Conservation (phyloP, 2,888 invertebrate genomes). For the Melanostoma mellinum region DNA sequence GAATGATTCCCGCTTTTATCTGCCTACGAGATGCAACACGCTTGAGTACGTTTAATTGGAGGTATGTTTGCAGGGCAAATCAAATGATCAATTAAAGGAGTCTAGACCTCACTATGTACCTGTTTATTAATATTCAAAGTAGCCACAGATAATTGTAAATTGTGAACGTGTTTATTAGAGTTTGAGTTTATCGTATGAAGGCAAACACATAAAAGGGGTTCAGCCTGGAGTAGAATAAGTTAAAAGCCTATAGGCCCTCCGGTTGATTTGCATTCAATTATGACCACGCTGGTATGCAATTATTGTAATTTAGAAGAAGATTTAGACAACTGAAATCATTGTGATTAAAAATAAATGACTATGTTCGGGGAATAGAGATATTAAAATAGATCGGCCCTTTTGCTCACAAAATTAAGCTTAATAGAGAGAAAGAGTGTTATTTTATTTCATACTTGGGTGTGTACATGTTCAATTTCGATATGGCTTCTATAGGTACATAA, state of each 20-base stretch:
- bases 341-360: background rate
- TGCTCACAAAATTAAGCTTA: too few relatives aligned
- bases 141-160: slow-evolving; percentile 51
- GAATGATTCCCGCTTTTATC: slow-evolving; percentile 42
- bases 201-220: slow-evolving; percentile 4
- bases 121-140: slow-evolving; percentile 56
- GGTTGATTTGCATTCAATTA: slow-evolving; percentile 17
- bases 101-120: slow-evolving; percentile 58
- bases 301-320: slow-evolving; percentile 35
- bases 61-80: slow-evolving; percentile 31
- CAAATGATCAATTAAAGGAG: slow-evolving; percentile 61
- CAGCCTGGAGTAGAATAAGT: background rate
- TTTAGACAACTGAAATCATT: background rate
- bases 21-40: slow-evolving; percentile 1
- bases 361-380: background rate
- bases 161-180: slow-evolving; percentile 38
- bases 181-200: background rate
- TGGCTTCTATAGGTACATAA: too few relatives aligned
- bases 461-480: too few relatives aligned
- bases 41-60: slow-evolving; percentile 26
- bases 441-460: too few relatives aligned
- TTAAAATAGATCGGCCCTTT: background rate
- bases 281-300: slow-evolving; percentile 15
- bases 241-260: background rate
- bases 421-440: too few relatives aligned